Percentiles rank a stretch among this genome's conserved stretches.
These are phyloP conservation scores for Caenorhabditis briggsae DNA, from an alignment of 1,140 invertebrate genomes.

Conservation along the genomic window DNA sequence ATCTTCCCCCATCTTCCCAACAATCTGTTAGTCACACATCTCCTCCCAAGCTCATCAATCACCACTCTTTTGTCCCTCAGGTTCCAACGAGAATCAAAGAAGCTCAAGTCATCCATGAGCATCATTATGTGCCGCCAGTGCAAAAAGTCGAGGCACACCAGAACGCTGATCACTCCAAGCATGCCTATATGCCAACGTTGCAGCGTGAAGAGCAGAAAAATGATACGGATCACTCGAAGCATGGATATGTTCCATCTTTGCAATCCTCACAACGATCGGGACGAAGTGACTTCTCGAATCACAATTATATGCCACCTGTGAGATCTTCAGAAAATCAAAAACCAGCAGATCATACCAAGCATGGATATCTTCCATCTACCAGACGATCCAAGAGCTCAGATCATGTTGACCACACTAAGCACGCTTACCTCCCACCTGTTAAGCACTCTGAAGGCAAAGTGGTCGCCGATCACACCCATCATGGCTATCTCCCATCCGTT, in stretches of 20 bases:
- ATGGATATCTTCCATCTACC: constrained; percentile 8
- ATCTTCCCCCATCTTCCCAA: constrained; percentile 17
- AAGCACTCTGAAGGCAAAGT: not conserved
- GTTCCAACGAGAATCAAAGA: not conserved
- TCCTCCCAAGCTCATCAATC: constrained; percentile 26
- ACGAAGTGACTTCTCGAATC: not conserved
- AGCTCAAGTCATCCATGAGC: constrained; percentile 29
- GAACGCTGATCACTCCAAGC: not conserved
- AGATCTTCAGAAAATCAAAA: not conserved
- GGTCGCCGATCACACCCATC: not conserved
- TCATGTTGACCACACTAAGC: not conserved
- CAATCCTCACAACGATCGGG: not conserved
- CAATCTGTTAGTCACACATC: constrained; percentile 7
- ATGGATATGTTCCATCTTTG: constrained; percentile 22
- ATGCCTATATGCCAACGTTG: not conserved
- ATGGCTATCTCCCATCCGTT: constrained; percentile 13
- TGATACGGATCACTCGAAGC: not conserved
- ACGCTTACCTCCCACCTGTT: constrained; percentile 15
- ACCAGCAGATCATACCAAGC: not conserved
- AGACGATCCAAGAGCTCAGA: not conserved
- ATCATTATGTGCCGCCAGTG: constrained; percentile 17
- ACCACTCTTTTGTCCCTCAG: constrained; percentile 32
- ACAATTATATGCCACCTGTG: constrained; percentile 4
- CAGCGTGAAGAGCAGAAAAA: not conserved
- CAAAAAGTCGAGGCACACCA: not conserved